Conservation (phyloP, 2,888 invertebrate genomes). For the Leucania comma region DNA sequence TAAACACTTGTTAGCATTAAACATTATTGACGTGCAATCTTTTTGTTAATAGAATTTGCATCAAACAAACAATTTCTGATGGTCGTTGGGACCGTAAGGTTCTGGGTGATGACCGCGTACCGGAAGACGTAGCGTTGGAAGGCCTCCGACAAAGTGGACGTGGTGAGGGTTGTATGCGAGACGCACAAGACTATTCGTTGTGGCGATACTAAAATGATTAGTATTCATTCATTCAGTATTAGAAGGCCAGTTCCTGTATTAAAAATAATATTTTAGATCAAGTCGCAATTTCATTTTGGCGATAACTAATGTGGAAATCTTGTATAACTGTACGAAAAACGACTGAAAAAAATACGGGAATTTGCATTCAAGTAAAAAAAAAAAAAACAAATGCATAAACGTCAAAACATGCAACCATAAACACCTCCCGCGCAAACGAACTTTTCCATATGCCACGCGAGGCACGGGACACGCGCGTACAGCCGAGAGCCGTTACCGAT, state of each 20-base stretch:
- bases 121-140: too few relatives aligned
- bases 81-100: too few relatives aligned
- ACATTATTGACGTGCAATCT: not conserved
- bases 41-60: not conserved
- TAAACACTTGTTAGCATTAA: constrained; percentile 45
- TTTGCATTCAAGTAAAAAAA: not conserved
- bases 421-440: constrained; percentile 54
- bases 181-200: too few relatives aligned
- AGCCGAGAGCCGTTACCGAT: constrained; percentile 62
- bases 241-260: not conserved
- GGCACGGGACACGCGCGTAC: constrained; percentile 47
- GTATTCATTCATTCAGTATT: too few relatives aligned
- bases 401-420: constrained; percentile 16
- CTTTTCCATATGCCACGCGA: constrained; percentile 41
- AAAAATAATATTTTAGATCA: not conserved
- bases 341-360: too few relatives aligned
- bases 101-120: too few relatives aligned
- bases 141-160: too few relatives aligned
- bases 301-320: too few relatives aligned
- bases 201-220: too few relatives aligned
- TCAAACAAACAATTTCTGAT: not conserved
- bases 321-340: too few relatives aligned
- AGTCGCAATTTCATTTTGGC: not conserved
- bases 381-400: not conserved
- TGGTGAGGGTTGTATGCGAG: too few relatives aligned